Evolutionary conservation across 53 echinoderm and acorn worm genomes (phyloP), one percentile per base, ranked within the genome.

Genomic region (Holothuria scabra): DNA sequence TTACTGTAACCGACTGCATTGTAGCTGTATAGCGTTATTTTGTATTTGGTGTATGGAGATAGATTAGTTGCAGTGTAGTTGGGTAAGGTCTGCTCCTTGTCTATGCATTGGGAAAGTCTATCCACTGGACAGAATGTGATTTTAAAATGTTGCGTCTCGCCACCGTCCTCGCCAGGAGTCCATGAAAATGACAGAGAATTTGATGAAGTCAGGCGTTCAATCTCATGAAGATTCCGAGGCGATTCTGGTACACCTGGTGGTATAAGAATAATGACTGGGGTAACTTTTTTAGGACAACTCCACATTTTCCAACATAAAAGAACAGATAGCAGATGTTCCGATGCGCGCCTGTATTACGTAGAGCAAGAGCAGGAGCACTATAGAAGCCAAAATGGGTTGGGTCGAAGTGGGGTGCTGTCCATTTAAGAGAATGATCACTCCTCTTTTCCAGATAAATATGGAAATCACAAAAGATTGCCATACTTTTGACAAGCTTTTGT

Each of bases 101-200:
- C 62, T 6, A 22, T n/a, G 20, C 82, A 81, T 10, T 46, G 24
- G 8, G 62, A 61, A 3, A 65, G 24, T 26, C 29, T 61, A 21
- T 11, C 46, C 4, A 60, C 60, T 1, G 82, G 82, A 63, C 82
- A 81, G 24, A 81, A 64, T 21, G 62, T 41, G 20, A 81, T 37
- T 6, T 81, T 65, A 81, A 81, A 81, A 12, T 34, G 32, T 46
- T 81, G 82, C 11, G 26, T 37, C 60, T 81, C 82, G 11, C 82
- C 82, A 4, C 82, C 82, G 16, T 81, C 82, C 62, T 63, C 62
- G 2, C 82, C 82, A 12, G 82, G 82, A 20, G 82, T 81, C 82
- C 82, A 81, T 10, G 29, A 11, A 28, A 81, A 81, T 11, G 65
- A 20, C 46, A 81, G 46, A 21, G 82, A 46, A 0, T 4, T 34